phyloP scores from a whole-genome alignment of 37 sponge, comb jelly and placozoan species.

The Agelas oroides region DNA sequence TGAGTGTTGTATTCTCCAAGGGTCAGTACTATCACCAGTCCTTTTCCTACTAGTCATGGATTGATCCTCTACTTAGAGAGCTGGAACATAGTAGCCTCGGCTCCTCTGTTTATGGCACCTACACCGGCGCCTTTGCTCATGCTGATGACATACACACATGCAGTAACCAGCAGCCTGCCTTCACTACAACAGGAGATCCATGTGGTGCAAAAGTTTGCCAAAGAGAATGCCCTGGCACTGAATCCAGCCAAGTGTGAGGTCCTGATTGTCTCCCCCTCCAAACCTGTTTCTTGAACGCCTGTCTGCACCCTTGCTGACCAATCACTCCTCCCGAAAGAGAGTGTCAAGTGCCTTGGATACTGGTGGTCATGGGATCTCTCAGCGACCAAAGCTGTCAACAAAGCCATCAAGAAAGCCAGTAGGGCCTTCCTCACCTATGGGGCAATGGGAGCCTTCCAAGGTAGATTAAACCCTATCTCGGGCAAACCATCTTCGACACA shows the following conservation, averaged over 20 bases:
- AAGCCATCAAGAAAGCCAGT: slow-evolving; percentile 24
- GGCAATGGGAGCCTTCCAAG: slow-evolving; percentile 11
- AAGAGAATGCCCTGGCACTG: slow-evolving; percentile 1
- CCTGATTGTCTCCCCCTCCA: background rate
- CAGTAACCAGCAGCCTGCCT: background rate
- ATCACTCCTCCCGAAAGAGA: background rate
- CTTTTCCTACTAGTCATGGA: slow-evolving; percentile 20
- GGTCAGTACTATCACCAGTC: slow-evolving; percentile 16
- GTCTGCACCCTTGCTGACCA: background rate
- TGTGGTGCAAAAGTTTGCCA: background rate
- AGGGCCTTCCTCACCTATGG: slow-evolving; percentile 20
- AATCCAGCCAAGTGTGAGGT: slow-evolving; percentile 34
- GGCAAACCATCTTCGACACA: background rate
- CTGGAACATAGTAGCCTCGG: background rate
- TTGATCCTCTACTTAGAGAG: slow-evolving; percentile 15
- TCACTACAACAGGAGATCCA: background rate
- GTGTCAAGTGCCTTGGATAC: slow-evolving; percentile 23
- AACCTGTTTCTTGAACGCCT: background rate
- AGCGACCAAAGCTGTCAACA: background rate
- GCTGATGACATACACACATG: slow-evolving; percentile 37
- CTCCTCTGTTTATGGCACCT: background rate
- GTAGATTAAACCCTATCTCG: slow-evolving; percentile 19
- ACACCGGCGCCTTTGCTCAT: slow-evolving; percentile 17
- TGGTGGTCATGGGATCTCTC: slow-evolving; percentile 33
- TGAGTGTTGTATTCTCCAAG: slow-evolving; percentile 18